Evolutionary conservation across 2,888 invertebrate genomes (phyloP), one percentile per base, ranked within the genome.

Genomic region (Rosalia funebris): DNA sequence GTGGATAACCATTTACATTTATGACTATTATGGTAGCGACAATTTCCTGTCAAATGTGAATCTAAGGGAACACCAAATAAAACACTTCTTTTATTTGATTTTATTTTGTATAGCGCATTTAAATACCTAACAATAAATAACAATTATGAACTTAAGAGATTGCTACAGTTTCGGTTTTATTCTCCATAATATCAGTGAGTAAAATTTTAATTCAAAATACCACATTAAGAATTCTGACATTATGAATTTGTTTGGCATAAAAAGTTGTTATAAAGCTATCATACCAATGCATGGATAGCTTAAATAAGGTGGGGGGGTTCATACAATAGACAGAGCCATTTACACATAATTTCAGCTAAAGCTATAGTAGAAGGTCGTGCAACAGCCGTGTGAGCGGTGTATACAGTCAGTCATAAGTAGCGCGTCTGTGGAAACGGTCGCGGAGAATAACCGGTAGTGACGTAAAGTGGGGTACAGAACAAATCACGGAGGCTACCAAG

Each of bases 401-500:
- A 55, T 58, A 55, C 60, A 63, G 60, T 63, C 68, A 70, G 70
- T 70, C 57, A 60, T 32, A 42, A 53, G 32, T 41, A 32, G 52
- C 42, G 52, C 54, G 65, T 57, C 57, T 54, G 20, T 57, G 46
- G 19, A 57, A 50, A 31, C 59, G 59, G 68, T 53, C 42, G 52
- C 42, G 42, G n/a, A 15, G 19, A 46, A 47, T 69, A 59, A 69
- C 73, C 73, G 75, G 74, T 75, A 74, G 75, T 76, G 76, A 76
- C 76, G 75, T 75, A 56, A 25, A n/a, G 48, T 47, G 50, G 41
- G 48, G 44, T 41, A 39, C 14, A 46, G 62, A 70, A 63, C 68
- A 63, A 70, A 79, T 74, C 73, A 81, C 80, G 82, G 83, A 82
- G 77, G 80, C 82, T 79, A 82, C 81, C 73, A 82, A 84, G 82